Conservation (phyloP, 37 sponge, comb jelly and placozoan genomes). For the Ephydatia muelleri region DNA sequence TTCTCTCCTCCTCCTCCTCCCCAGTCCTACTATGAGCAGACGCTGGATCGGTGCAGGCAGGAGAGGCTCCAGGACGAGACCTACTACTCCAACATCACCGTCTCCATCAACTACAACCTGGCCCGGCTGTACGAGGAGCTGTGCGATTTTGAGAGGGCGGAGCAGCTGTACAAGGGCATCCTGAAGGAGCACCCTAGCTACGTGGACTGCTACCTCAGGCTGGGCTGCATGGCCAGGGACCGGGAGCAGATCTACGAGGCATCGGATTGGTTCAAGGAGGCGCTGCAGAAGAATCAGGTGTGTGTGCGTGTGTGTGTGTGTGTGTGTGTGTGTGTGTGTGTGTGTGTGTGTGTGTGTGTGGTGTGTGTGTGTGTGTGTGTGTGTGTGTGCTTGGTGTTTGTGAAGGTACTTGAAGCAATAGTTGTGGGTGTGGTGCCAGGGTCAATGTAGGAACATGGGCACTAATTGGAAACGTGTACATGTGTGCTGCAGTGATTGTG, state of each 20-base stretch:
- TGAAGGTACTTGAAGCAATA: background rate
- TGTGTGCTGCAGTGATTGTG: too few relatives aligned
- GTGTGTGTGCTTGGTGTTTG: too few relatives aligned
- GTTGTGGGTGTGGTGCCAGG: background rate
- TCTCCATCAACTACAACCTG: slow-evolving; percentile 93
- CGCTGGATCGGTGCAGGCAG: slow-evolving; percentile 75
- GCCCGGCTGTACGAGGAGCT: slow-evolving; percentile 87
- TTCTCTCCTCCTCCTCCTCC: background rate
- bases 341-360: too few relatives aligned
- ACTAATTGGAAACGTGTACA: too few relatives aligned
- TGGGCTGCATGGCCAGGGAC: slow-evolving; percentile 96
- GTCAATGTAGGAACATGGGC: too few relatives aligned
- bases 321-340: background rate
- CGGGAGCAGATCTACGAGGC: slow-evolving; percentile 95
- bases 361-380: too few relatives aligned
- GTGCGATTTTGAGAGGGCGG: slow-evolving; percentile 76
- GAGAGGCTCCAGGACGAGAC: slow-evolving; percentile 83
- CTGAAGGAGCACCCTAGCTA: slow-evolving; percentile 88
- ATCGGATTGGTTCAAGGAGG: slow-evolving; percentile 97
- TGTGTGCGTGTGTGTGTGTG: background rate
- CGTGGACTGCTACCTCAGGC: slow-evolving; percentile 92
- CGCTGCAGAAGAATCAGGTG: slow-evolving; percentile 75
- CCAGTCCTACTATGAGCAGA: slow-evolving; percentile 77
- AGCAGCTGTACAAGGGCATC: slow-evolving; percentile 80
- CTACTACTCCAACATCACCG: slow-evolving; percentile 75